phyloP scores from a whole-genome alignment of 2,113 vertebrate genomes.

The Gallinago jamesoni region DNA sequence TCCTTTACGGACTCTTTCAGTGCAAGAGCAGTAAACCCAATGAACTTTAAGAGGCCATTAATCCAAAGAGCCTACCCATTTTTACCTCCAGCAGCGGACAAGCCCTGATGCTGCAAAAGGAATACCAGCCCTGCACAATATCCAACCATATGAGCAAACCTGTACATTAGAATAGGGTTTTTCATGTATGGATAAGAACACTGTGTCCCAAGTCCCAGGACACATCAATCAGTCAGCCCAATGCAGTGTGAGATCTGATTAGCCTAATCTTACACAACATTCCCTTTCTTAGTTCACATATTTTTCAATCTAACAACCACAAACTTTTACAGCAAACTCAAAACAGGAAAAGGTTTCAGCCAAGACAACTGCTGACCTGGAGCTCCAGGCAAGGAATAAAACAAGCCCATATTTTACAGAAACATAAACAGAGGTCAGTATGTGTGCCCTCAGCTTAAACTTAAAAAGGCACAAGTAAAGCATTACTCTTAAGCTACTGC shows the following conservation, averaged over 20 bases:
- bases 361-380: slow-evolving; percentile 40
- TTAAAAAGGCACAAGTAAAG: not conserved
- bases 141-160: not conserved
- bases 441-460: not conserved
- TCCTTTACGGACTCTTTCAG: not conserved
- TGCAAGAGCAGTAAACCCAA: not conserved
- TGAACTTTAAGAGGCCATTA: not conserved
- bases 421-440: not conserved
- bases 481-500: not conserved
- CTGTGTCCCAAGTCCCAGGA: not conserved
- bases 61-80: not conserved
- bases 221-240: not conserved
- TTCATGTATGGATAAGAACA: not conserved
- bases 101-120: not conserved
- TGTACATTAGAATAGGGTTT: not conserved
- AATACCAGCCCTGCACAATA: not conserved
- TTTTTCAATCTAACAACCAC: slow-evolving; percentile 44
- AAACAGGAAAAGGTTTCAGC: slow-evolving; percentile 26
- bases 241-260: not conserved
- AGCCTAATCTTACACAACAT: slow-evolving; percentile 9
- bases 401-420: not conserved
- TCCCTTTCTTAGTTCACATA: slow-evolving; percentile 6
- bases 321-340: slow-evolving; percentile 30
- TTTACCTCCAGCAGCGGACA: not conserved
- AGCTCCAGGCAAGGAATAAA: slow-evolving; percentile 36